Conservation (phyloP, 2,113 vertebrate genomes). For the Myotis yumanensis region DNA sequence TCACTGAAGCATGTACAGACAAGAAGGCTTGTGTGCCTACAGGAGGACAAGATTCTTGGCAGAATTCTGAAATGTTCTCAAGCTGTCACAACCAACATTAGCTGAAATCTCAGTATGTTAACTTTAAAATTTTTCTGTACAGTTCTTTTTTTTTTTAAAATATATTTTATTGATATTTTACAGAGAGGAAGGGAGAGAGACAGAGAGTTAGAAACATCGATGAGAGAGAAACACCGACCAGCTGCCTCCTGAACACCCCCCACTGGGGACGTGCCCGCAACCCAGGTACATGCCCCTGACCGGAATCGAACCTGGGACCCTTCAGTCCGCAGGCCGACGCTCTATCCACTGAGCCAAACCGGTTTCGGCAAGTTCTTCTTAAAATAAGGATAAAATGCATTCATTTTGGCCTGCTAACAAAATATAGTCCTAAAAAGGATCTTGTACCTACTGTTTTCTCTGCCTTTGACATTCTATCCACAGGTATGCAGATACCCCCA, state of each 20-base stretch:
- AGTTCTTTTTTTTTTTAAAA: too few species aligned
- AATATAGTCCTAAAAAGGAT: neutral
- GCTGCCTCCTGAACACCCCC: too few species aligned
- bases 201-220: too few species aligned
- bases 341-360: too few species aligned
- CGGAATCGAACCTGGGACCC: too few species aligned
- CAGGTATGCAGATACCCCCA: neutral
- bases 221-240: too few species aligned
- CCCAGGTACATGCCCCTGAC: too few species aligned
- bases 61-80: constrained; percentile 12
- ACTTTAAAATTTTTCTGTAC: constrained; percentile 3
- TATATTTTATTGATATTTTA: too few species aligned
- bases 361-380: too few species aligned
- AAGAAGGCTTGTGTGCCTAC: neutral
- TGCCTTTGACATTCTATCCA: neutral
- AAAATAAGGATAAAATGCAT: constrained; percentile 7
- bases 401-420: constrained; percentile 16
- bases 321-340: too few species aligned
- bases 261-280: too few species aligned
- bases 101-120: neutral
- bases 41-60: neutral
- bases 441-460: neutral
- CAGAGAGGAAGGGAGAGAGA: too few species aligned
- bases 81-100: neutral
- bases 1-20: neutral